These are phyloP conservation scores for Enteromius afrohamiltoni DNA, from an alignment of 2,797 vertebrate genomes.

Conservation along the genomic window DNA sequence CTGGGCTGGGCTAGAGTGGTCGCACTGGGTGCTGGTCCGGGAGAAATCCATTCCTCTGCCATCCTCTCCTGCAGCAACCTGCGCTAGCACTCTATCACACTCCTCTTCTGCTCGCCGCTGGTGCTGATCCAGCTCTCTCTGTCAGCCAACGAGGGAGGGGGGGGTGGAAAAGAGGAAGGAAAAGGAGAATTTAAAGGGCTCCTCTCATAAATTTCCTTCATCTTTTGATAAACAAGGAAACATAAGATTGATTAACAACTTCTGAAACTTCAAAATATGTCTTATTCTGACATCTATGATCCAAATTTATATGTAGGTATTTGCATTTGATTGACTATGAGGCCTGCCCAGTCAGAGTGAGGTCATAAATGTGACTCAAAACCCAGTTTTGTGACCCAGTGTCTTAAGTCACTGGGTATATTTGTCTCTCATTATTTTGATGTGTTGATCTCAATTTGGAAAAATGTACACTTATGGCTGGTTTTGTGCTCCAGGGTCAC, in stretches of 20 bases:
- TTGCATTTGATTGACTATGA: not conserved
- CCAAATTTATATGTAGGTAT: not conserved
- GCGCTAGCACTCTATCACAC: constrained; percentile 79
- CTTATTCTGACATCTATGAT: not conserved
- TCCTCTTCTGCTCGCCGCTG: constrained; percentile 75
- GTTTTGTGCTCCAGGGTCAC: too few species aligned
- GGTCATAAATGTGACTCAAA: not conserved
- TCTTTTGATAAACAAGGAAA: not conserved
- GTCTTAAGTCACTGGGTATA: too few species aligned
- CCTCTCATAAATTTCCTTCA: not conserved
- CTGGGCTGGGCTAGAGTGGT: constrained; percentile 76
- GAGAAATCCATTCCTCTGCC: constrained; percentile 92
- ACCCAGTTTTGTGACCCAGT: too few species aligned
- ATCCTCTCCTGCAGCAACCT: constrained; percentile 82
- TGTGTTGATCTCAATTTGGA: too few species aligned
- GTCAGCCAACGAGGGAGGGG: constrained; percentile 65
- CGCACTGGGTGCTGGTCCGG: constrained; percentile 86
- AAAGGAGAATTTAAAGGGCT: constrained; percentile 18
- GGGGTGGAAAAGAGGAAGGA: constrained; percentile 4
- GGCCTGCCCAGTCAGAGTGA: not conserved
- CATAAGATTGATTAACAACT: not conserved
- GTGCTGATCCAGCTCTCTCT: constrained; percentile 84
- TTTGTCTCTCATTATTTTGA: too few species aligned
- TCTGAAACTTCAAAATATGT: too few species aligned
- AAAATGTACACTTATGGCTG: too few species aligned